These are phyloP conservation scores for Enteromius thamalakanensis DNA, from an alignment of 2,797 vertebrate species.

Conservation along the genomic window DNA sequence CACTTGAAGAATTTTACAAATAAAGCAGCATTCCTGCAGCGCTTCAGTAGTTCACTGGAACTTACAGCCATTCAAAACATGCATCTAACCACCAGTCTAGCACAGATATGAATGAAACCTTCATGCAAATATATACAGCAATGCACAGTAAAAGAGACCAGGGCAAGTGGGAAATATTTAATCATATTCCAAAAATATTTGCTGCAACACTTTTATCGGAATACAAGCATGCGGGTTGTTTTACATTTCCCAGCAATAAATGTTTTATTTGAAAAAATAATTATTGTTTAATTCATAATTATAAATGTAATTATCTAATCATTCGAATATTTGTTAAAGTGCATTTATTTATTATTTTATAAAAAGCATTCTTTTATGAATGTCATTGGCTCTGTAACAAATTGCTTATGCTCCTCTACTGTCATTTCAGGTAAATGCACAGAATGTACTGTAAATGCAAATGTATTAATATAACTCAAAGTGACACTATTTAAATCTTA, in stretches of 20 bases:
- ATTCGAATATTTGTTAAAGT: neutral
- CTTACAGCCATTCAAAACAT: constrained; percentile 30
- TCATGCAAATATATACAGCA: constrained; percentile 9
- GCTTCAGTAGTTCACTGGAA: constrained; percentile 3
- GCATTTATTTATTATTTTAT: neutral
- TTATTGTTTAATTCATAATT: neutral
- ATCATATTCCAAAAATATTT: neutral
- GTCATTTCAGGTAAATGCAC: neutral
- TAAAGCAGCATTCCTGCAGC: constrained; percentile 21
- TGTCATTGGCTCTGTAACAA: neutral
- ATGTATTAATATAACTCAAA: neutral
- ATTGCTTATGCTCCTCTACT: neutral
- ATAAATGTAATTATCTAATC: neutral
- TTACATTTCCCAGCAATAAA: neutral
- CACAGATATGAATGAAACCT: neutral
- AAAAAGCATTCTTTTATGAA: neutral
- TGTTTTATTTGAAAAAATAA: neutral
- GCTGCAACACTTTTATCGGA: neutral
- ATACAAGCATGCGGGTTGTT: neutral
- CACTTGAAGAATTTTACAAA: neutral
- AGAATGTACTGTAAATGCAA: neutral
- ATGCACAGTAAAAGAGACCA: neutral
- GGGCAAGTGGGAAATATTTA: neutral
- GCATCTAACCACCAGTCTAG: neutral
- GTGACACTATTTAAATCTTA: neutral